Percentiles rank a stretch among this genome's conserved stretches.
phyloP scores from a whole-genome alignment of 2,113 vertebrate genomes.

The Odobenus rosmarus region DNA sequence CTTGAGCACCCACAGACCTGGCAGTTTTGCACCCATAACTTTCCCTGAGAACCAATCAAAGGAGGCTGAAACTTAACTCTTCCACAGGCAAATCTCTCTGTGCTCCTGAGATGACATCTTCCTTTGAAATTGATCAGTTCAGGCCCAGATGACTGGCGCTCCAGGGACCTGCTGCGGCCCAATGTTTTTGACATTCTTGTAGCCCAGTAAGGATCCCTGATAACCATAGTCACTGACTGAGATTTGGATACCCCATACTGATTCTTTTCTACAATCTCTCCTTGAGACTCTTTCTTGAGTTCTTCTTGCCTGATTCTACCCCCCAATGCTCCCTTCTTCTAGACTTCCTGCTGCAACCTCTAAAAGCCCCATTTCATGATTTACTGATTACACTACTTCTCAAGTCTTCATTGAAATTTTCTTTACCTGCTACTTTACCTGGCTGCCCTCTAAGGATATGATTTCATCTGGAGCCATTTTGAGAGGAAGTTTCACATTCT shows the following conservation, averaged over 20 bases:
- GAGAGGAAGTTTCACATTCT: background rate
- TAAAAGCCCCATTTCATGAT: background rate
- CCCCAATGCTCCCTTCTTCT: background rate
- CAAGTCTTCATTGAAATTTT: background rate
- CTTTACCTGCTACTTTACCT: background rate
- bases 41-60: background rate
- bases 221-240: background rate
- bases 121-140: background rate
- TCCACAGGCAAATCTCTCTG: background rate
- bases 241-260: background rate
- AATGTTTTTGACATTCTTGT: background rate
- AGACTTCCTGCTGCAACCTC: background rate
- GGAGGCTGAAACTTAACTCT: background rate
- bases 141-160: background rate
- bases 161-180: background rate
- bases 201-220: background rate
- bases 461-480: background rate
- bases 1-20: background rate
- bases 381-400: background rate
- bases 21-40: background rate
- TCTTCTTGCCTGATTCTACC: background rate
- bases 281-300: background rate
- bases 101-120: background rate
- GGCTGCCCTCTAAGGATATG: background rate
- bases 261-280: background rate